phyloP scores from a whole-genome alignment of 2,888 invertebrate species.

The Mantis religiosa region DNA sequence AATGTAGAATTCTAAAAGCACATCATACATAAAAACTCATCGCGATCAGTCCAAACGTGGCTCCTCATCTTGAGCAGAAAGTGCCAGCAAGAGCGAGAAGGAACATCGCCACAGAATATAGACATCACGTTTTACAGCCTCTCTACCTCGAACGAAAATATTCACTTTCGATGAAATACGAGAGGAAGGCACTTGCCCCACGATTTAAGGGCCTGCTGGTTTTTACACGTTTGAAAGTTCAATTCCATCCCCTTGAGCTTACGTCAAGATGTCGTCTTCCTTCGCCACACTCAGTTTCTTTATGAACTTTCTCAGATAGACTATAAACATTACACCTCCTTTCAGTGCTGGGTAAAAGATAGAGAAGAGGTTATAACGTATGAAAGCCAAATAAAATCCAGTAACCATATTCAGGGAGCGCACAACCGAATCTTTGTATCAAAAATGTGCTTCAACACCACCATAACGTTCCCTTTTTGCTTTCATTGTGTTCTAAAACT shows the following conservation, averaged over 20 bases:
- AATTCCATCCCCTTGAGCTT: background rate
- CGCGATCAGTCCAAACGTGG: background rate
- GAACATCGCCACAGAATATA: background rate
- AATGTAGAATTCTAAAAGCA: too few species aligned
- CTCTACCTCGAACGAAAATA: background rate
- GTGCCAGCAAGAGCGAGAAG: background rate
- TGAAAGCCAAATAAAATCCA: background rate
- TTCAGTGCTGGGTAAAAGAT: background rate
- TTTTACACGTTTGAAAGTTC: slow-evolving; percentile 11
- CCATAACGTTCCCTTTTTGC: too few species aligned
- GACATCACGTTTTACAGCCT: background rate
- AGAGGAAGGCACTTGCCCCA: background rate
- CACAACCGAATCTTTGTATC: too few species aligned
- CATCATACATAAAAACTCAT: background rate
- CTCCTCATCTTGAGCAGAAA: background rate
- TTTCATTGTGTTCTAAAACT: too few species aligned
- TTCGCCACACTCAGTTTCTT: background rate
- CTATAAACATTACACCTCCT: background rate
- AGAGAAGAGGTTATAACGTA: background rate
- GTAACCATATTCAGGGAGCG: background rate
- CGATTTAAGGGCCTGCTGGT: slow-evolving; percentile 1
- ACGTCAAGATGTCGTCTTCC: slow-evolving; percentile 1
- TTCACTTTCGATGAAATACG: slow-evolving; percentile 2
- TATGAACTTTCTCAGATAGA: background rate
- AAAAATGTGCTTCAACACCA: too few species aligned